These are phyloP conservation scores for Craseonycteris thonglongyai DNA, from an alignment of 2,113 vertebrate genomes.

Conservation along the genomic window DNA sequence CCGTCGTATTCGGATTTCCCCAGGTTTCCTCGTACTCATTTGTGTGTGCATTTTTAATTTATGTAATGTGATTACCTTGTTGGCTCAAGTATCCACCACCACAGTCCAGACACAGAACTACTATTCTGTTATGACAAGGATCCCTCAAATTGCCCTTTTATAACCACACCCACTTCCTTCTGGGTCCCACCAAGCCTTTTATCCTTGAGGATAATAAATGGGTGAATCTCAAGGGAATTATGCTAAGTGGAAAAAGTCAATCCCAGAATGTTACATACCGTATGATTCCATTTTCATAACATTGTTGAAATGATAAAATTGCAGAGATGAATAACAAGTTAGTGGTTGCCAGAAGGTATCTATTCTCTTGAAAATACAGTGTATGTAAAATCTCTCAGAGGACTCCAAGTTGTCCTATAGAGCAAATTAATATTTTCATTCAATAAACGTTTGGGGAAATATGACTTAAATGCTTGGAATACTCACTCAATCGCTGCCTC, in stretches of 20 bases:
- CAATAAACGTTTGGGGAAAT: neutral
- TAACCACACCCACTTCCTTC: neutral
- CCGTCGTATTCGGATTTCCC: neutral
- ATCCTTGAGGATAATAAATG: neutral
- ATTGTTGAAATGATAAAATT: neutral
- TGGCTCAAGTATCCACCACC: neutral
- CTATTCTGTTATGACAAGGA: neutral
- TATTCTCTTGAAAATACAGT: conserved; percentile 3
- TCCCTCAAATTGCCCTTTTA: neutral
- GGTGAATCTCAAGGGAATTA: neutral
- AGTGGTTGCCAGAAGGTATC: neutral
- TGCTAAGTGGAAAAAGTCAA: neutral
- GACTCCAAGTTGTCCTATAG: neutral
- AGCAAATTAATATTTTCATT: neutral
- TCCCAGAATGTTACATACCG: neutral
- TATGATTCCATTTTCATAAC: neutral
- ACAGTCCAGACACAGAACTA: neutral
- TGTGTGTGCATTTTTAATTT: neutral
- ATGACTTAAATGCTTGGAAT: neutral
- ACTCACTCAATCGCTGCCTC: neutral
- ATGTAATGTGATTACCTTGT: neutral
- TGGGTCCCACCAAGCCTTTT: neutral
- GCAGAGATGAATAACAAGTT: neutral
- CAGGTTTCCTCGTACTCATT: neutral
- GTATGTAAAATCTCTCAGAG: neutral